phyloP scores from a whole-genome alignment of 2,797 vertebrate species.

The Pitangus sulphuratus region DNA sequence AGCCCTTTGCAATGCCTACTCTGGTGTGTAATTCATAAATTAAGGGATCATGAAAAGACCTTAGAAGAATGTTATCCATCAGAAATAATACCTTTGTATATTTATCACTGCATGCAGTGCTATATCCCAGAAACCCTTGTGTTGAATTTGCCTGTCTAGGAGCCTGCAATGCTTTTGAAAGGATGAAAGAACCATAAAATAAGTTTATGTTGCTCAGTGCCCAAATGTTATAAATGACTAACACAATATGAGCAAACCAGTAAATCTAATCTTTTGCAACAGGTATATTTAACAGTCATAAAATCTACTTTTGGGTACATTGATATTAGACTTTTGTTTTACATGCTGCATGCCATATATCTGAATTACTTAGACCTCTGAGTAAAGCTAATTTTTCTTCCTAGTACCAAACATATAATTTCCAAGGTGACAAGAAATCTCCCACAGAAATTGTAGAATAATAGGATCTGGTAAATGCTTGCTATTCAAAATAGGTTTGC shows the following conservation, averaged over 20 bases:
- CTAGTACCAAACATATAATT: conserved; percentile 9
- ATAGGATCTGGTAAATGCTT: conserved; percentile 18
- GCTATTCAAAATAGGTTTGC: conserved; percentile 16
- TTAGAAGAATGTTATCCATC: conserved; percentile 28
- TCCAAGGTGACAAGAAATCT: conserved; percentile 25
- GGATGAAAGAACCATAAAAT: conserved; percentile 35
- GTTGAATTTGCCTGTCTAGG: neutral
- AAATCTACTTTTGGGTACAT: conserved; percentile 16
- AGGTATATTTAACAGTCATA: conserved; percentile 49
- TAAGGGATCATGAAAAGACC: conserved; percentile 51
- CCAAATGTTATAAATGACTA: conserved; percentile 40
- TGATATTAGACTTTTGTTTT: conserved; percentile 20
- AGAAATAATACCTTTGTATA: conserved; percentile 7
- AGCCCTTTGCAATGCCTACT: conserved; percentile 6
- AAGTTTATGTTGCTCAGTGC: conserved; percentile 33
- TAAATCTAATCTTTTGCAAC: conserved; percentile 45
- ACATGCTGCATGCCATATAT: neutral
- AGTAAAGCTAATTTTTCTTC: conserved; percentile 40
- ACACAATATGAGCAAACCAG: conserved; percentile 9
- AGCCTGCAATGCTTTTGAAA: conserved; percentile 1
- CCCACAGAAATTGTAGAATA: conserved; percentile 21
- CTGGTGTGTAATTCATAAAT: conserved; percentile 41
- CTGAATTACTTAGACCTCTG: neutral
- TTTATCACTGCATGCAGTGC: neutral
- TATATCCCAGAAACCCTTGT: conserved; percentile 1